Evolutionary conservation across 2,888 invertebrate species (phyloP), one percentile per base, ranked within the genome.

Genomic region (Trachelus stipa): DNA sequence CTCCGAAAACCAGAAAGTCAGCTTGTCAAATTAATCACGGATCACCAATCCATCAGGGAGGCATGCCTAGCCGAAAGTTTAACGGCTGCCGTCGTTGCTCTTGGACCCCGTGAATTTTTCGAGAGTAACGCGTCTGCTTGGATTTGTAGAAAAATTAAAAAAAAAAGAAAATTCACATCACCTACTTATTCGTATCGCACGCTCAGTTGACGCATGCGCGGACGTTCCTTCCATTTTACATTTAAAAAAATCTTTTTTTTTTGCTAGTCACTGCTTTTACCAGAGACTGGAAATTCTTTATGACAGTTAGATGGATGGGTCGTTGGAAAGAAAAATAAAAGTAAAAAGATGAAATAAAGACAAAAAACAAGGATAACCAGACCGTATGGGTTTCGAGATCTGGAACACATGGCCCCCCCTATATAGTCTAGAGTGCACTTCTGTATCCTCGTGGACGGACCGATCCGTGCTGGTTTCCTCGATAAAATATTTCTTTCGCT

Each of bases 1-100:
- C 78, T 78, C 85, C 90, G 87, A 91, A 91, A 91, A 91, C 91
- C 91, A 90, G 91, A 91, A 91, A 91, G 91, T 91, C 91, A 90
- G 89, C 91, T 91, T 91, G 91, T 91, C 91, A 91, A 91, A 91
- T 91, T 91, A 91, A 91, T 91, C 91, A 91, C 90, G 91, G 91
- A 90, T 91, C 91, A 91, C 91, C 91, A 91, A 91, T 91, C 91
- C 91, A 91, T 91, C 91, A 91, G 90, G 85, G 69, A 88, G 86
- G 90, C 86, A 91, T 91, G 90, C 90, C 89, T 89, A 89, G 88
- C 84, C 85, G 82, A 31, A 71, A 31, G 31, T 34, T 31, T 9
- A 34, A 31, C 33, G 33, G 71, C 71, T 71, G 71, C 71, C 71
- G 71, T 71, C 34, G 56, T 56, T 9, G 9, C 56, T 23, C 56